phyloP scores from a whole-genome alignment of 2,113 vertebrate genomes.

The Puffinus mauretanicus region DNA sequence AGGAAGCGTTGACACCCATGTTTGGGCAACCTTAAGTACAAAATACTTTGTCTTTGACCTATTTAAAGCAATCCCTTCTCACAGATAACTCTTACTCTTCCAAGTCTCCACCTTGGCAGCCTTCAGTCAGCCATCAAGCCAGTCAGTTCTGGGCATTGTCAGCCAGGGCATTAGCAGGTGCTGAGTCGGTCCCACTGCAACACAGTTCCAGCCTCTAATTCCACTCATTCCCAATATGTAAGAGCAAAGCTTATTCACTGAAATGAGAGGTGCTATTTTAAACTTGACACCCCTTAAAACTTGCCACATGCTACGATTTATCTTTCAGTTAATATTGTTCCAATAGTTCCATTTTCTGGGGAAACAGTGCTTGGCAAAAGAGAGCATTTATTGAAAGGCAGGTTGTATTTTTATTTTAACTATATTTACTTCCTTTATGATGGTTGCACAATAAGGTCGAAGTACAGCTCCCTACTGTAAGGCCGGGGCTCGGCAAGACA shows the following conservation, averaged over 20 bases:
- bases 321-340: neutral
- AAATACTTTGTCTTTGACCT: neutral
- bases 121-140: neutral
- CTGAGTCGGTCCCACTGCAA: neutral
- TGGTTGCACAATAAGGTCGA: slow-evolving; percentile 32
- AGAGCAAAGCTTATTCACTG: neutral
- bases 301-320: neutral
- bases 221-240: neutral
- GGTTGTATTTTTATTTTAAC: neutral
- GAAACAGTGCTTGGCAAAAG: neutral
- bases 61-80: neutral
- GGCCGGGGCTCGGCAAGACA: neutral
- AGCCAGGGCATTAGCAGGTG: neutral
- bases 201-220: neutral
- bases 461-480: neutral
- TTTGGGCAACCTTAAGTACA: neutral
- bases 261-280: neutral
- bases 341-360: neutral
- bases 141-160: neutral
- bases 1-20: neutral
- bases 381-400: neutral
- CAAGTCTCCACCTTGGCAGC: neutral
- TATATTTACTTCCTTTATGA: slow-evolving; percentile 15
- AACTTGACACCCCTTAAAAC: neutral
- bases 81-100: neutral